Evolutionary conservation across 2,888 invertebrate species (phyloP).

Genomic region (Volucella zonaria): DNA sequence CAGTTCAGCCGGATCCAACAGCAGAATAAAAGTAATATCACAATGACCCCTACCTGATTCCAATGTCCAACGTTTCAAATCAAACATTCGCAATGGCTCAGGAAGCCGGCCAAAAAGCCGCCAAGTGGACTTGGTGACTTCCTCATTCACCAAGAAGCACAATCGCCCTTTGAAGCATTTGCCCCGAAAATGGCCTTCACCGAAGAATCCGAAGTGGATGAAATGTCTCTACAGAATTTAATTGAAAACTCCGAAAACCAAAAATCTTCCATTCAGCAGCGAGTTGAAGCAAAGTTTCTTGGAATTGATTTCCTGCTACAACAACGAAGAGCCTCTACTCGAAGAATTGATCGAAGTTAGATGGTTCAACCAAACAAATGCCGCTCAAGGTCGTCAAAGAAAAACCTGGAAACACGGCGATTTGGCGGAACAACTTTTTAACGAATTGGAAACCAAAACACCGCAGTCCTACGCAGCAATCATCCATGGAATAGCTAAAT

Average conservation of each 20-base stretch:
- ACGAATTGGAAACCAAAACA: constrained; percentile 87
- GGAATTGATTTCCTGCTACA: constrained; percentile 92
- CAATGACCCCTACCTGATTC: constrained; percentile 95
- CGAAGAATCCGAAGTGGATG: constrained; percentile 88
- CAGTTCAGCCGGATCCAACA: constrained; percentile 90
- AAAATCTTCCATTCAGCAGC: constrained; percentile 82
- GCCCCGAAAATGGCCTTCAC: constrained; percentile 87
- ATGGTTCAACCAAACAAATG: constrained; percentile 87
- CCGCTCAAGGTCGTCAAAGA: constrained; percentile 83
- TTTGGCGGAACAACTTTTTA: constrained; percentile 90
- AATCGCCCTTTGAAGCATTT: constrained; percentile 87
- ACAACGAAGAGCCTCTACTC: constrained; percentile 87
- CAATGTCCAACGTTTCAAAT: constrained; percentile 87
- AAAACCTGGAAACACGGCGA: constrained; percentile 90
- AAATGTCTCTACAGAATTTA: constrained; percentile 86
- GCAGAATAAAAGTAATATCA: constrained; percentile 95
- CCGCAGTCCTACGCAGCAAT: constrained; percentile 89
- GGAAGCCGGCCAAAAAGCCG: constrained; percentile 93
- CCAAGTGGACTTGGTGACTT: constrained; percentile 86
- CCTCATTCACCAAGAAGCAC: constrained; percentile 84
- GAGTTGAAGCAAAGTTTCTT: constrained; percentile 87
- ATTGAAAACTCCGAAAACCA: constrained; percentile 86
- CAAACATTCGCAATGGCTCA: constrained; percentile 90
- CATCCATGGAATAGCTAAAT: constrained; percentile 92
- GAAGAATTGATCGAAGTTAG: constrained; percentile 90